Evolutionary conservation across 2,113 vertebrate genomes (phyloP).

Genomic region (Carlito syrichta): DNA sequence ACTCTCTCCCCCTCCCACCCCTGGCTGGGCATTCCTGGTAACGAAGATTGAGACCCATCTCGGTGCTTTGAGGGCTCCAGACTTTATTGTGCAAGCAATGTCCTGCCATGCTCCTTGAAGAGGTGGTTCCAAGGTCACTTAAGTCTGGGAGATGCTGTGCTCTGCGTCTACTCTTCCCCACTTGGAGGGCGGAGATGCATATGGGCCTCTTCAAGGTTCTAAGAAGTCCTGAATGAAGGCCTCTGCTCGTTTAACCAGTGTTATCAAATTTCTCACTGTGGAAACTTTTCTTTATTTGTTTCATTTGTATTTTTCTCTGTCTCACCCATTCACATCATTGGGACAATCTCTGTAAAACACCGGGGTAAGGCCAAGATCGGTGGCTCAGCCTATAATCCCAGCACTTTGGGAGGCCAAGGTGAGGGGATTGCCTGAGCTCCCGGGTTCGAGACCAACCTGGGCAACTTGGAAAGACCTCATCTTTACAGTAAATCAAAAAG

Average conservation of each 20-base stretch:
- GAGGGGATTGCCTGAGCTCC: too few species aligned
- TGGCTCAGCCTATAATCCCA: too few species aligned
- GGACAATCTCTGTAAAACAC: background rate
- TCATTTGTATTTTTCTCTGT: background rate
- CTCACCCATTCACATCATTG: background rate
- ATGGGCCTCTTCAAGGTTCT: background rate
- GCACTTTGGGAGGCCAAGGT: too few species aligned
- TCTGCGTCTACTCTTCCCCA: accelerated
- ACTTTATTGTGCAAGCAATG: background rate
- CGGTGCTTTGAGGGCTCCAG: background rate
- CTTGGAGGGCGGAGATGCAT: background rate
- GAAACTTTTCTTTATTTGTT: background rate
- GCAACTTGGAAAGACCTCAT: too few species aligned
- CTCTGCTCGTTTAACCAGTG: background rate
- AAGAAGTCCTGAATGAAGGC: background rate
- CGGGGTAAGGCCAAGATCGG: too few species aligned
- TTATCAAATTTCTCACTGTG: background rate
- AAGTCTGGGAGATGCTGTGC: background rate
- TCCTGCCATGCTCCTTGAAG: background rate
- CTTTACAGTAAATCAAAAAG: too few species aligned
- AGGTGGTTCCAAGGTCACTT: background rate
- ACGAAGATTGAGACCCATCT: background rate
- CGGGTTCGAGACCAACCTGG: too few species aligned
- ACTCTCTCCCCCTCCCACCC: accelerated
- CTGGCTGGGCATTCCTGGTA: background rate